Evolutionary conservation across 2,888 invertebrate genomes (phyloP), one percentile per base, ranked within the genome.

Genomic region (Panorpa germanica): DNA sequence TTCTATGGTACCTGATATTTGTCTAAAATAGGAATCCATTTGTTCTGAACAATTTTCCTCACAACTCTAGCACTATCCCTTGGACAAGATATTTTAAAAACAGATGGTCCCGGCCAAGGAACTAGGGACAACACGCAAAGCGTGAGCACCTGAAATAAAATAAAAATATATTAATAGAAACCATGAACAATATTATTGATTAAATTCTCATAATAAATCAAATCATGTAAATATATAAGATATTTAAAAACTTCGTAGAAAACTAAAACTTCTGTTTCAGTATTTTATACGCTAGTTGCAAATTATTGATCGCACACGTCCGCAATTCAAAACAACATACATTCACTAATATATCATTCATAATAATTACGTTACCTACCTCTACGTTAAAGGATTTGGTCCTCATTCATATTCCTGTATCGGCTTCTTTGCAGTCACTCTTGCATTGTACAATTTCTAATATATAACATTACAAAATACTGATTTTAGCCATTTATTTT

Each of bases 391-490:
- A 66, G 65, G 69, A 74, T 62, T 76, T 78, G 67, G 77, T 70
- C 80, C 73, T 77, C 81, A 82, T 82, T 81, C 82, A 82, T 80
- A 78, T n/a, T n/a, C n/a, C n/a, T n/a, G n/a, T n/a, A n/a, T n/a
- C n/a, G n/a, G n/a, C n/a, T n/a, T n/a, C n/a, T n/a, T n/a, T n/a
- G n/a, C n/a, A n/a, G n/a, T n/a, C n/a, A n/a, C n/a, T n/a, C n/a
- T n/a, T n/a, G n/a, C n/a, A n/a, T n/a, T n/a, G n/a, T n/a, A n/a
- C n/a, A n/a, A n/a, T n/a, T n/a, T n/a, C n/a, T n/a, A n/a, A n/a
- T n/a, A n/a, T n/a, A n/a, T n/a, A n/a, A n/a, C n/a, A n/a, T n/a
- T n/a, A n/a, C n/a, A n/a, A n/a, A n/a, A n/a, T n/a, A n/a, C n/a
- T n/a, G n/a, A n/a, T n/a, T n/a, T n/a, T n/a, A n/a, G n/a, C n/a